Conservation (phyloP, 2,888 invertebrate species). For the Empis stercorea region DNA sequence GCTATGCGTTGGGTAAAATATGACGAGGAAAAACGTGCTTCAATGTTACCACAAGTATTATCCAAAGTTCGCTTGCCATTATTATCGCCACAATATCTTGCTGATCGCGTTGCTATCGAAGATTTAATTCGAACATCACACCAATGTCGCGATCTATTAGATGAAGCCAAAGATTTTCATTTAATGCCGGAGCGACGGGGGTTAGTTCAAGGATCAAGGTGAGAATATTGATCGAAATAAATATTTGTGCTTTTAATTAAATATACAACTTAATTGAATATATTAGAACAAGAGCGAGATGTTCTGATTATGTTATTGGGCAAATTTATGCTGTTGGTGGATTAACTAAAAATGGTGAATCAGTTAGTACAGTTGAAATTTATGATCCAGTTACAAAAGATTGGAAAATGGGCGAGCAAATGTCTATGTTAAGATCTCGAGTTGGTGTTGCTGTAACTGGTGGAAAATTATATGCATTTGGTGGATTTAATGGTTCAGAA, state of each 20-base stretch:
- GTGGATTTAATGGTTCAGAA: conserved; percentile 75
- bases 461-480: conserved; percentile 66
- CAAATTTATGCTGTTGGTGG: conserved; percentile 81
- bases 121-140: conserved; percentile 63
- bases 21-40: conserved; percentile 43
- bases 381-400: conserved; percentile 59
- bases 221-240: not conserved
- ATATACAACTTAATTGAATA: not conserved
- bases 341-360: conserved; percentile 69
- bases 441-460: conserved; percentile 75
- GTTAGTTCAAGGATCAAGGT: conserved; percentile 56
- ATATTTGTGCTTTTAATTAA: not conserved
- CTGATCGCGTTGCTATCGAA: conserved; percentile 68
- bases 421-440: conserved; percentile 71
- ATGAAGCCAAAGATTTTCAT: conserved; percentile 80
- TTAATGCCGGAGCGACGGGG: conserved; percentile 71
- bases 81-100: conserved; percentile 66
- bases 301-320: conserved; percentile 60
- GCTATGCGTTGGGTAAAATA: conserved; percentile 68
- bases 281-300: conserved; percentile 54
- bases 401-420: conserved; percentile 68
- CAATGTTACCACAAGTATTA: conserved; percentile 54
- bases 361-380: conserved; percentile 71
- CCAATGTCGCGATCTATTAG: conserved; percentile 70
- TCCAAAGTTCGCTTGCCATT: conserved; percentile 66